Base-by-base conservation (phyloP, 2,113 vertebrate genomes). In the Dicrurus megarhynchus region DNA sequence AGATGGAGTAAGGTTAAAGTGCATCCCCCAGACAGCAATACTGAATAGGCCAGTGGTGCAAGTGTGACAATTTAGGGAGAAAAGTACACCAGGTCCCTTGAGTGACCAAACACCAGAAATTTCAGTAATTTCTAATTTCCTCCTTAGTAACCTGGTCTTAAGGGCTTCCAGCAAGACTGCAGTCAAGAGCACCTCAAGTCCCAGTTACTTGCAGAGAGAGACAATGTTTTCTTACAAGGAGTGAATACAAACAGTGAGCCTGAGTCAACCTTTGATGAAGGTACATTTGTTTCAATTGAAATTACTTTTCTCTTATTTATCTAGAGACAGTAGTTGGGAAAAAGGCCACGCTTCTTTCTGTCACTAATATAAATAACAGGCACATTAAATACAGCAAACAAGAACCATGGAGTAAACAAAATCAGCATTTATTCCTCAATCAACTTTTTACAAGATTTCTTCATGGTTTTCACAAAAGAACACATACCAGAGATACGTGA, bases 371-470 rank as follows among this genome's bases (percentile, higher is more conserved):
- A 75, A 90, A 68, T 8, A 18, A 71, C 52, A 60, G n/a, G 27
- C 26, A 64, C 37, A 87, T 73, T 64, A 94, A 90, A 95, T 61
- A 95, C 20, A 96, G 32, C n/a, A 73, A 89, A 76, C 41, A 81
- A 80, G 90, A 93, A 49, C 41, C 23, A 93, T 90, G 88, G 75
- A 80, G 37, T 97, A 97, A 97, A 96, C 94, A 97, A 97, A 93
- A 77, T 84, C 73, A 79, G 42, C 56, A 61, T 98, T 98, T 98
- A 97, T 98, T 98, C 61, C 68, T 95, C 81, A 87, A 35, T 92
- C 56, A 86, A 82, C 64, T 92, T 83, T 82, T 86, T 84, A 95
- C 47, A 94, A 24, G 71, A 70, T 56, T 80, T 18, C 52, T 79
- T 85, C 35, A 42, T 8, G 26, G 84, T 85, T 95, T 95, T 90